A percentile compares a stretch with the other conserved stretches of the same genome.
Conservation (phyloP, 2,113 vertebrate genomes). For the Bungarus multicinctus region DNA sequence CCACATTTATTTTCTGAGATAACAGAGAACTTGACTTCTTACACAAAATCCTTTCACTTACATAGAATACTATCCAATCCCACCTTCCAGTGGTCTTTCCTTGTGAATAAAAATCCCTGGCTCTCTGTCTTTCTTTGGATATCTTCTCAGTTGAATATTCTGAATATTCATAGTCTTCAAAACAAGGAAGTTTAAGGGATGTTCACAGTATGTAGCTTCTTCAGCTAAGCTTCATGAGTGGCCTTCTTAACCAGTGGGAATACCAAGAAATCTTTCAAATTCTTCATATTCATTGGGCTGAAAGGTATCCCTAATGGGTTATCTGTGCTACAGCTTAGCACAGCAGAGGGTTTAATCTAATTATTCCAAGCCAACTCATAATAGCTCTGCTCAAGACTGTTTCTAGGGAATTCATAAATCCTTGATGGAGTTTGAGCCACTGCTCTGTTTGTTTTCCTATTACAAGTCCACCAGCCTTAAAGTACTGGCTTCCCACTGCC, state of each 20-base stretch:
- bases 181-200: conserved; percentile 2
- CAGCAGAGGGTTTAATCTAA: background rate
- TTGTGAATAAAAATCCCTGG: background rate
- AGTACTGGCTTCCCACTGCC: background rate
- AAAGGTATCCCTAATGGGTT: background rate
- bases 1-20: background rate
- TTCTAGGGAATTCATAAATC: background rate
- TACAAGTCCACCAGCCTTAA: background rate
- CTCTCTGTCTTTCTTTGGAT: background rate
- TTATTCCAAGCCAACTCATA: conserved; percentile 23
- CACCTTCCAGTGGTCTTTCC: background rate
- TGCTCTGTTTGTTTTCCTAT: background rate
- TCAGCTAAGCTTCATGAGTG: conserved; percentile 4
- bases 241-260: conserved; percentile 1
- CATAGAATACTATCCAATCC: background rate
- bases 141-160: background rate
- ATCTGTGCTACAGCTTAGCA: conserved; percentile 13
- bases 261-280: background rate
- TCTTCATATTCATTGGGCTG: conserved; percentile 11
- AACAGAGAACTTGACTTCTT: background rate
- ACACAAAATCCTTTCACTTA: background rate
- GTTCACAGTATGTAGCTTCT: background rate
- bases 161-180: background rate
- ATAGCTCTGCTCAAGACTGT: background rate
- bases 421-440: background rate